A percentile compares a stretch with the other conserved stretches of the same genome.
Evolutionary conservation across 2,113 vertebrate genomes (phyloP).

Genomic region (human (Homo sapiens)): GRCh38 chr1:148947501-148948000

Average conservation of each 20-base stretch:
- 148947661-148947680: background rate
- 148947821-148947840: slow-evolving; percentile 9
- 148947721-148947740: slow-evolving; percentile 1
- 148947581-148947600: slow-evolving; percentile 49
- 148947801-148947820: background rate
- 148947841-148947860: slow-evolving; percentile 8
- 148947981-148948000: background rate
- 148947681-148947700: background rate
- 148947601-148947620: slow-evolving; percentile 43
- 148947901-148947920: background rate
- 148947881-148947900: background rate
- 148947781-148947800: background rate
- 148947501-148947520: slow-evolving; percentile 40
- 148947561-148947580: slow-evolving; percentile 31
- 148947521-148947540: slow-evolving; percentile 47
- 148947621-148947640: background rate
- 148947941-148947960: background rate
- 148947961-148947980: background rate
- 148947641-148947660: background rate
- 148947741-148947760: background rate
- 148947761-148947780: background rate
- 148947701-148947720: background rate
- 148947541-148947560: slow-evolving; percentile 42
- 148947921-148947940: slow-evolving; percentile 20
- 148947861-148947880: slow-evolving; percentile 24